Evolutionary conservation across 2,888 invertebrate genomes (phyloP), one percentile per base, ranked within the genome.

Genomic region (Allacma fusca): DNA sequence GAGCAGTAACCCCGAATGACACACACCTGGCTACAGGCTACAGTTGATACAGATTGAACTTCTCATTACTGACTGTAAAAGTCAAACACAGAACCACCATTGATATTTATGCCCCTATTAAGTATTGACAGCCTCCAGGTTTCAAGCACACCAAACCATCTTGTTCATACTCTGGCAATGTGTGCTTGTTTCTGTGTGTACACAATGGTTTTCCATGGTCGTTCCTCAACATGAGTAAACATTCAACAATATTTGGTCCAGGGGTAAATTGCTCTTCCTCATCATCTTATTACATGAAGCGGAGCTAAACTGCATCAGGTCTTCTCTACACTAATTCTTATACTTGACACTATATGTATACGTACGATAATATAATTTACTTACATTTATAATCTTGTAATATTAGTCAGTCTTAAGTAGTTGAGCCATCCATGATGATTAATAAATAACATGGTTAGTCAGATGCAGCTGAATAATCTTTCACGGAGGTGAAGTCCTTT

Each of bases 21-120:
- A 40, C 70, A 44, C 70, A 70, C 70, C 69, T 69, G 69, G 21
- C 13, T 40, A n/a, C n/a, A n/a, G n/a, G 69, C 23, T 69, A 69
- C 21, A n/a, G 50, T 71, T 57, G 71, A 21, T 59, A 34, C 59
- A 72, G 72, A 57, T 62, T 59, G 59, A 72, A 50, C 59, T 59
- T 59, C 72, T n/a, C 62, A 34, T 72, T 7, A 62, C 29, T 5
- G 59, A 72, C 72, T 62, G 72, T 34, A 29, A 29, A 62, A 62
- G 59, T 26, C 26, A 70, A 50, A 62, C 59, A 72, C 4, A n/a
- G 29, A 50, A 19, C 26, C 4, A 16, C 2, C 16, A 21, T 44
- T 50, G 71, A 71, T 72, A 72, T 72, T 72, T 50, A 57, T 72
- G 34, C 62, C 24, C 28, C 21, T 43, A 26, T n/a, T 72, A 72